Evolutionary conservation across 2,888 invertebrate genomes (phyloP), one percentile per base, ranked within the genome.

Genomic region (Cartodere bifasciata): DNA sequence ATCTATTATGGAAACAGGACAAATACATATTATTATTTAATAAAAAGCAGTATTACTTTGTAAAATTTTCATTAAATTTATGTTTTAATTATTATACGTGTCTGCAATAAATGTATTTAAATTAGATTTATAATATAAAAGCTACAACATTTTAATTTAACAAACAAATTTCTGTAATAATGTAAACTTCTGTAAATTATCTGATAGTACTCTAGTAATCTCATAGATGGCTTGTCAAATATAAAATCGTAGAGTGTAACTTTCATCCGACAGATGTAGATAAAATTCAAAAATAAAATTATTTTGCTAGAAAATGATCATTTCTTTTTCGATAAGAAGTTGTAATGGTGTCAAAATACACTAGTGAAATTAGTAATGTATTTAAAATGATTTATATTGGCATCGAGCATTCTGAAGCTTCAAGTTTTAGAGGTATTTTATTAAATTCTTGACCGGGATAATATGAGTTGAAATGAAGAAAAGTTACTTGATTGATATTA

Each of bases 391-490:
- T 39, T 44, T 48, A 42, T 50, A 40, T 44, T 39, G 44, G 43
- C 41, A 41, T 44, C 38, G 44, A 48, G 44, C 46, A 40, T 46
- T 43, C 46, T 48, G 43, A 50, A 45, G 45, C 41, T 30, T 45
- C 43, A 33, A 45, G 41, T 45, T 45, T 49, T 44, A 49, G 40
- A 42, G 48, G 49, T 46, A 50, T 47, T 45, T 50, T 50, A 32
- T 50, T 55, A 46, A 58, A 60, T 54, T 61, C 61, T 58, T 60
- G 60, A 60, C 60, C 54, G 53, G 50, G 50, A 45, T 53, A 51
- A 49, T 47, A 64, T 66, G 65, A 65, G 56, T 58, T 58, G 60
- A 63, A 49, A 64, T 70, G 69, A 70, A 65, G 62, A 68, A 64
- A 54, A 55, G 55, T 45, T 64, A 62, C 56, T 55, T 62, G 46